Conservation (phyloP, 35 echinoderm and acorn worm genomes). For the Lytechinus pictus region DNA sequence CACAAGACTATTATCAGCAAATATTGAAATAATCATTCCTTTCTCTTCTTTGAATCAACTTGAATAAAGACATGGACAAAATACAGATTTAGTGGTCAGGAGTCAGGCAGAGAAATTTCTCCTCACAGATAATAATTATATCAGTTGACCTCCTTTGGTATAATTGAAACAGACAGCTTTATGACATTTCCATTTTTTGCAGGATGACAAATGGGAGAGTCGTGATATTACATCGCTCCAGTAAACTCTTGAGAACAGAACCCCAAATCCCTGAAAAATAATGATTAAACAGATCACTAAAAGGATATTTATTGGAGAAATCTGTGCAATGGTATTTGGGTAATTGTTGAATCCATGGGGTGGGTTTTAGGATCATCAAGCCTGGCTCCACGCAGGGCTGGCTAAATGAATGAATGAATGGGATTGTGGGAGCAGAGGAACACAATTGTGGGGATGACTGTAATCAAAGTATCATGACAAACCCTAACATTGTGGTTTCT, state of each 20-base stretch:
- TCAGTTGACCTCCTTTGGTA: background rate
- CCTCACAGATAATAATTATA: background rate
- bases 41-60: background rate
- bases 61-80: background rate
- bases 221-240: background rate
- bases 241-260: background rate
- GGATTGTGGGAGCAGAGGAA: background rate
- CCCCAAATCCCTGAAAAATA: background rate
- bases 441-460: background rate
- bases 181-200: background rate
- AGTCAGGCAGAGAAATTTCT: background rate
- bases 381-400: background rate
- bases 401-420: conserved; percentile 2
- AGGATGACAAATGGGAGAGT: background rate
- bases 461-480: conserved; percentile 25
- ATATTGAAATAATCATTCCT: background rate
- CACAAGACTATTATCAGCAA: background rate
- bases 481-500: conserved; percentile 5
- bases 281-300: conserved; percentile 8
- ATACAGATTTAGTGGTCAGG: background rate
- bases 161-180: conserved; percentile 40
- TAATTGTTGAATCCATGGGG: conserved; percentile 42
- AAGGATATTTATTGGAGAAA: conserved; percentile 27
- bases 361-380: background rate
- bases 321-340: conserved; percentile 24